These are phyloP conservation scores for Leucoraja ocellata DNA, from an alignment of 2,797 vertebrate species.

Conservation along the genomic window DNA sequence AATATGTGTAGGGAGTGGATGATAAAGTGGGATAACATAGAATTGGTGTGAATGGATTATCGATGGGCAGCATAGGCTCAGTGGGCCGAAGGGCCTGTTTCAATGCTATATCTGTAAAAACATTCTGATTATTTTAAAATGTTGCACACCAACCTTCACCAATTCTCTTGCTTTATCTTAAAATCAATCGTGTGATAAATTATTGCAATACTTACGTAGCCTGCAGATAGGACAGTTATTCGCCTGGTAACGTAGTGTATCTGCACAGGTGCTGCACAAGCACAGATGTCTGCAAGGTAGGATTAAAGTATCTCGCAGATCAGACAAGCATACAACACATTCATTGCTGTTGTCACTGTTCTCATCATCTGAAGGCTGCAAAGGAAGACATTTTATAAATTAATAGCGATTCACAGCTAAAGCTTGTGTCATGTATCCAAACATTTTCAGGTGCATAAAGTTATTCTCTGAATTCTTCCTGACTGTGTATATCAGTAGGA, in stretches of 20 bases:
- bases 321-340: conserved; percentile 93
- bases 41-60: too few relatives aligned
- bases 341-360: conserved; percentile 96
- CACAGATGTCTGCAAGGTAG: conserved; percentile 90
- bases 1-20: too few relatives aligned
- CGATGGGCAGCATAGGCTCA: too few relatives aligned
- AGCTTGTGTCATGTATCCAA: not conserved
- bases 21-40: too few relatives aligned
- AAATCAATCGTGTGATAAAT: not conserved
- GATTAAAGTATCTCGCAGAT: conserved; percentile 88
- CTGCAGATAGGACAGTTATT: conserved; percentile 98
- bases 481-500: not conserved
- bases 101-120: too few relatives aligned
- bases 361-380: conserved; percentile 83
- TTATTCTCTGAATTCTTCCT: not conserved
- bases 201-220: conserved; percentile 74
- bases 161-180: not conserved
- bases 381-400: conserved; percentile 38
- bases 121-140: not conserved
- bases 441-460: not conserved
- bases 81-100: too few relatives aligned
- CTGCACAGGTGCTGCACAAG: conserved; percentile 87
- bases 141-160: not conserved
- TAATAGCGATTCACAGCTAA: too few relatives aligned
- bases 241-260: conserved; percentile 90